These are phyloP conservation scores for Nibea albiflora DNA, from an alignment of 2,113 vertebrate species.

Conservation along the genomic window DNA sequence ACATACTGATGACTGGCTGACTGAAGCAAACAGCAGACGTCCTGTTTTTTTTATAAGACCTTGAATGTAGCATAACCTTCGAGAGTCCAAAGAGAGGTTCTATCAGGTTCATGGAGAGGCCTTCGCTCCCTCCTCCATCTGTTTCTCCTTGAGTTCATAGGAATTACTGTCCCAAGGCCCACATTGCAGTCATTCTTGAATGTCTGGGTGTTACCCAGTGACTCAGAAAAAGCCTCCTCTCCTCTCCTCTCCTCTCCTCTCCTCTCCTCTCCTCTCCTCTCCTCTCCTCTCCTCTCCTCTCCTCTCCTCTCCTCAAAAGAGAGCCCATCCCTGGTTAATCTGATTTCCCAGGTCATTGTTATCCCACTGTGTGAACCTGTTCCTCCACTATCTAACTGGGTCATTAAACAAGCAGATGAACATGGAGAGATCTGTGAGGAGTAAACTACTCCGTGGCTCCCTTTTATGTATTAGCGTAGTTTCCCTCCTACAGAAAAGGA, in stretches of 20 bases:
- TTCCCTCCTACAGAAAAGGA: slow-evolving; percentile 6
- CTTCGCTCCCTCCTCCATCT: slow-evolving; percentile 69
- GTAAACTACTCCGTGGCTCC: neutral
- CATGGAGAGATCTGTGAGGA: slow-evolving; percentile 16
- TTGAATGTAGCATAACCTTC: slow-evolving; percentile 33
- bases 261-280: neutral
- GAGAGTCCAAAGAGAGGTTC: slow-evolving; percentile 36
- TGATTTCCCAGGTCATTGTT: slow-evolving; percentile 37
- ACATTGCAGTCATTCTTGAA: slow-evolving; percentile 73
- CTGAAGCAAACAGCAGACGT: neutral
- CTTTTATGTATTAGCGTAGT: slow-evolving; percentile 22
- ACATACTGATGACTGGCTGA: neutral
- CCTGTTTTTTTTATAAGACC: slow-evolving; percentile 11
- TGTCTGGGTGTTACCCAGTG: slow-evolving; percentile 69
- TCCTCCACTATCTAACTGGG: slow-evolving; percentile 19
- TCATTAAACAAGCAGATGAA: slow-evolving; percentile 29
- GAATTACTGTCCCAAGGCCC: slow-evolving; percentile 70
- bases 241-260: neutral
- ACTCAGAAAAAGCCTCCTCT: slow-evolving; percentile 36
- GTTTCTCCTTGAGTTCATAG: slow-evolving; percentile 68
- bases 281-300: neutral
- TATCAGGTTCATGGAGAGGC: slow-evolving; percentile 77
- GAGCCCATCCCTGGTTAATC: slow-evolving; percentile 16
- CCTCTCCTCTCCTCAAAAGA: neutral
- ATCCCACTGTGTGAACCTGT: slow-evolving; percentile 15